These are phyloP conservation scores for Octodon degus DNA, from an alignment of 2,113 vertebrate genomes.

Conservation along the genomic window DNA sequence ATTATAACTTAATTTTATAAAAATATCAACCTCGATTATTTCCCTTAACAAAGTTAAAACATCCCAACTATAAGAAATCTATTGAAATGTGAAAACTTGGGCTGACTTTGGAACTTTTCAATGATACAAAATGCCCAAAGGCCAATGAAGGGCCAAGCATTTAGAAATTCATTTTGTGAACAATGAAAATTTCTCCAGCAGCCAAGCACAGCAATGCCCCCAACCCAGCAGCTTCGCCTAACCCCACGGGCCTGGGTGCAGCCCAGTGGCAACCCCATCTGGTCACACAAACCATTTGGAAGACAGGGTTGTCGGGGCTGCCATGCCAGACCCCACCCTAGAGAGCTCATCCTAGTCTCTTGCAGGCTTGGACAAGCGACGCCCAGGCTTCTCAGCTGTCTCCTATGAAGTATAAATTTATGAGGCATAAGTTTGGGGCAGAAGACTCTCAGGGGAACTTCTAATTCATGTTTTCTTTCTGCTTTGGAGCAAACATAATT, in stretches of 20 bases:
- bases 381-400: background rate
- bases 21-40: background rate
- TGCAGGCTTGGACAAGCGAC: background rate
- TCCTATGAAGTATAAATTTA: background rate
- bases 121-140: background rate
- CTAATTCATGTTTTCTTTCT: background rate
- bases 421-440: background rate
- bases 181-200: background rate
- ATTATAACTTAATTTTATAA: conserved; percentile 24
- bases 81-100: background rate
- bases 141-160: background rate
- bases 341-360: background rate
- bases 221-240: background rate
- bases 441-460: background rate
- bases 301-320: background rate
- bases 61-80: background rate
- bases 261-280: accelerated
- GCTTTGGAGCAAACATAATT: background rate
- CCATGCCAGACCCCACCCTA: background rate
- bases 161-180: background rate
- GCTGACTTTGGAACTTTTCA: background rate
- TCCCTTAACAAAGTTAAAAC: background rate
- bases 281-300: no score
- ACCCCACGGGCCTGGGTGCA: accelerated
- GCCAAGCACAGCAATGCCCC: background rate